These are phyloP conservation scores for Emberiza fucata DNA, from an alignment of 2,113 vertebrate genomes.

Conservation along the genomic window DNA sequence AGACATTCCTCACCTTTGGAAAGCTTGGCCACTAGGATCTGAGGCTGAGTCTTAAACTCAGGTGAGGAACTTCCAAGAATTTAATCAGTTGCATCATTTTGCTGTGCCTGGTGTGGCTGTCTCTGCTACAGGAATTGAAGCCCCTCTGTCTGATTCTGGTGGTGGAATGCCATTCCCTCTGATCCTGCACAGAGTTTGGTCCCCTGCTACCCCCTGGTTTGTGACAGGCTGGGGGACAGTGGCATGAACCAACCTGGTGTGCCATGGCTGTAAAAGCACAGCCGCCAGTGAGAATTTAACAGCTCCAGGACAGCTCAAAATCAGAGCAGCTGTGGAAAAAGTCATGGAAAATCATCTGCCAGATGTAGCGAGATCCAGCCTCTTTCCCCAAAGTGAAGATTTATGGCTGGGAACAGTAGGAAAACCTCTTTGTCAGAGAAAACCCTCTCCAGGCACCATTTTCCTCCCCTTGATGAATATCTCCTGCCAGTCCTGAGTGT, in stretches of 20 bases:
- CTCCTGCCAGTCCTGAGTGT: background rate
- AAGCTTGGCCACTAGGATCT: background rate
- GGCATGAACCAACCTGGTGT: fast-evolving
- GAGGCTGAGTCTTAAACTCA: background rate
- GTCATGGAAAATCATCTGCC: fast-evolving
- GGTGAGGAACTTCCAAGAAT: background rate
- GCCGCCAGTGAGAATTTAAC: background rate
- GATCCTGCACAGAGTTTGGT: background rate
- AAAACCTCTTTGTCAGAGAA: background rate
- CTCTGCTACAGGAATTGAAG: background rate
- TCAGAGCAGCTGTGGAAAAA: background rate
- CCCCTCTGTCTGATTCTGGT: fast-evolving
- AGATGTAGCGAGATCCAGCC: background rate
- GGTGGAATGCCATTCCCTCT: background rate
- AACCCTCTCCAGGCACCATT: background rate
- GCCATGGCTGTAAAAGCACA: background rate
- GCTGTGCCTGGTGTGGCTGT: background rate
- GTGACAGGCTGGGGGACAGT: background rate
- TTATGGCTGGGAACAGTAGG: background rate
- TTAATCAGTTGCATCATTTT: background rate
- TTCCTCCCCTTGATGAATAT: background rate
- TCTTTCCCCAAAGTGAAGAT: background rate
- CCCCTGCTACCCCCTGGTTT: background rate
- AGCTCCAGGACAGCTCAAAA: background rate
- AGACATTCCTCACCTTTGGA: background rate